Conservation (phyloP, 1,140 invertebrate genomes). For the Octopus sinensis region DNA sequence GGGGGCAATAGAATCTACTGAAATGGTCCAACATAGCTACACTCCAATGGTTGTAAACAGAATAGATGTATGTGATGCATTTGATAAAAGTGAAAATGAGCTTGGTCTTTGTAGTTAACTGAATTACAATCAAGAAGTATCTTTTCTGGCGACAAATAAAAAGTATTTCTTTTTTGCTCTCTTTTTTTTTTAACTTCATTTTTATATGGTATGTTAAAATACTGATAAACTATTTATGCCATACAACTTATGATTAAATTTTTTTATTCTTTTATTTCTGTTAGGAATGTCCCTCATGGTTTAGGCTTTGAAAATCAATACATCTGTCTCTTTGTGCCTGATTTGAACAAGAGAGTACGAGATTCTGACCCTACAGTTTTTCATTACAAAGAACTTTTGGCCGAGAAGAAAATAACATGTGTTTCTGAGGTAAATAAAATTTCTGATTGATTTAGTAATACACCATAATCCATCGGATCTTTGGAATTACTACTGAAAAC, state of each 20-base stretch:
- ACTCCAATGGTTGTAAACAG: too few species aligned
- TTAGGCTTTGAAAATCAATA: constrained; percentile 28
- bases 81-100: too few species aligned
- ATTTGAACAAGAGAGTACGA: constrained; percentile 44
- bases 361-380: constrained; percentile 49
- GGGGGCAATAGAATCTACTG: too few species aligned
- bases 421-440: constrained; percentile 35
- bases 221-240: neutral
- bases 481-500: neutral
- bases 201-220: neutral
- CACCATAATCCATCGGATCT: neutral
- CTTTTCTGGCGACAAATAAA: neutral
- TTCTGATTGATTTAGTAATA: neutral
- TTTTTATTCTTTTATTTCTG: constrained; percentile 19
- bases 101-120: too few species aligned
- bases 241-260: neutral
- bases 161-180: neutral
- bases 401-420: constrained; percentile 31
- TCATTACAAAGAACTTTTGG: constrained; percentile 45
- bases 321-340: constrained; percentile 56
- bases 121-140: too few species aligned
- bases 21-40: too few species aligned
- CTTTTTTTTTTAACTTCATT: neutral
- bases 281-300: constrained; percentile 37
- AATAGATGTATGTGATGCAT: too few species aligned